Evolutionary conservation across 2,797 vertebrate species (phyloP).

Genomic region (Pipistrellus kuhlii): DNA sequence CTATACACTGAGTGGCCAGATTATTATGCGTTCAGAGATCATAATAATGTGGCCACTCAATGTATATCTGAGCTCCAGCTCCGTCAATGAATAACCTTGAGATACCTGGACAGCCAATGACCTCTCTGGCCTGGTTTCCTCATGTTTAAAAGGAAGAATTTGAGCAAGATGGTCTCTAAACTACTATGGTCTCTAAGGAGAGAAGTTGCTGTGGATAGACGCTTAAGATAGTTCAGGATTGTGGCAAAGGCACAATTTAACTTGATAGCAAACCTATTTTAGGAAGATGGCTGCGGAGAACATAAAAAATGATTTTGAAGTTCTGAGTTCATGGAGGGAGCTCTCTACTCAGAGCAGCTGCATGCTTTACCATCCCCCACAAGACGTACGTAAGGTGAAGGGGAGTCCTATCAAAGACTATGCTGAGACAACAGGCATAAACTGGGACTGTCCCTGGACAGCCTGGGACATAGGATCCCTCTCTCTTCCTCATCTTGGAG

Average conservation of each 20-base stretch:
- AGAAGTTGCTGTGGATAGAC: not conserved
- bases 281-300: not conserved
- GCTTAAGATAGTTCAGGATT: not conserved
- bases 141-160: not conserved
- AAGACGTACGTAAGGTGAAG: not conserved
- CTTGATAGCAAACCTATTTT: not conserved
- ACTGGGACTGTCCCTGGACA: accelerated
- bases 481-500: not conserved
- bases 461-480: accelerated
- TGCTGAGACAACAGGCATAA: not conserved
- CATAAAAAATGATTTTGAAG: not conserved
- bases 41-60: no score
- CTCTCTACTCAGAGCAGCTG: not conserved
- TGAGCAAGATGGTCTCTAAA: not conserved
- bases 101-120: not conserved
- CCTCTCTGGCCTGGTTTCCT: not conserved
- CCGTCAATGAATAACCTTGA: not conserved
- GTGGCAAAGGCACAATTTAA: not conserved
- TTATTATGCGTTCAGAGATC: no score
- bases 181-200: not conserved
- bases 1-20: no score
- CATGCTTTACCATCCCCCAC: not conserved
- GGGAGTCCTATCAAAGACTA: not conserved
- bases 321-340: not conserved
- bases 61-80: not conserved